Percentiles rank a stretch among this genome's conserved stretches.
Evolutionary conservation across 2,797 vertebrate genomes (phyloP).

Genomic region (Notamacropus eugenii): DNA sequence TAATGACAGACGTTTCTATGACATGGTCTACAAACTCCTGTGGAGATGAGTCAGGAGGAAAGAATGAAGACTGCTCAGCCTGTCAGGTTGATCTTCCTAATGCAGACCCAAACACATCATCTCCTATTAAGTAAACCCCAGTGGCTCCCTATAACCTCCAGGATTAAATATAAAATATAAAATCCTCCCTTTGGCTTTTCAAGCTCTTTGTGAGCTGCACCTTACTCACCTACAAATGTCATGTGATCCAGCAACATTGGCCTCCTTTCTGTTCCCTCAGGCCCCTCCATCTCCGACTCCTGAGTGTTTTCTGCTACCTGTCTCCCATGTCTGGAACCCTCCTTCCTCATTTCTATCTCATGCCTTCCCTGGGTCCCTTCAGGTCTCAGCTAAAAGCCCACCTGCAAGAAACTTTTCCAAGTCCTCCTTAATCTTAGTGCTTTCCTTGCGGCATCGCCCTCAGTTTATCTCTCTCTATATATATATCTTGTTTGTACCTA

Average conservation of each 20-base stretch:
- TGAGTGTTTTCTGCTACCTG: no score
- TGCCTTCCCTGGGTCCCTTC: background rate
- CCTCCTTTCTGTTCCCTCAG: background rate
- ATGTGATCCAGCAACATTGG: background rate
- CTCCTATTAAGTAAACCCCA: background rate
- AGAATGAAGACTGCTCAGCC: no score
- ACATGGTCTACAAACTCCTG: no score
- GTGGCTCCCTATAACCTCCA: background rate
- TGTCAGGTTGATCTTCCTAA: no score
- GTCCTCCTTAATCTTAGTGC: background rate
- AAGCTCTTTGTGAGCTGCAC: background rate
- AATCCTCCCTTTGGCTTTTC: background rate
- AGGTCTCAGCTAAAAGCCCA: background rate
- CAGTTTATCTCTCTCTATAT: background rate
- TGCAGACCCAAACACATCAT: background rate
- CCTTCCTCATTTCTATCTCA: no score
- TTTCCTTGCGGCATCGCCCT: background rate
- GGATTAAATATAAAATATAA: background rate
- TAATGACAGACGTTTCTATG: no score
- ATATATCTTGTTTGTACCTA: background rate
- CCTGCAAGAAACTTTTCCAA: background rate
- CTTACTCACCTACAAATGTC: background rate
- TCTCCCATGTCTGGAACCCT: no score
- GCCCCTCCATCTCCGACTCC: background rate
- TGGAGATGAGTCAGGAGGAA: no score